Conservation (phyloP, 2,888 invertebrate genomes). For the Ecliptopera silaceata region DNA sequence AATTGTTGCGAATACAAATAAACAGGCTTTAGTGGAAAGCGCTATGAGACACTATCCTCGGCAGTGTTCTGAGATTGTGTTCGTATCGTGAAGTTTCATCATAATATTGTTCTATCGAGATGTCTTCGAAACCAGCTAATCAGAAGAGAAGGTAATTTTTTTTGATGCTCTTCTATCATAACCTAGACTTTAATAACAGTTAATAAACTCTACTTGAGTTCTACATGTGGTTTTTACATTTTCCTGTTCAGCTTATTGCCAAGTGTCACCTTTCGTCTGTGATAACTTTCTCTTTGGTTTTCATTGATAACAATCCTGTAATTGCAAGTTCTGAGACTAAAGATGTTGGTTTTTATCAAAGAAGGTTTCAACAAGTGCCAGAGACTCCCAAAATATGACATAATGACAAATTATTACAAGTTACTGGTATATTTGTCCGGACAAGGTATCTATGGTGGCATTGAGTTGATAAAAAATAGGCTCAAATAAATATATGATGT, state of each 20-base stretch:
- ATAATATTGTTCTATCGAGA: conserved; percentile 67
- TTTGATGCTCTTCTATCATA: conserved; percentile 25
- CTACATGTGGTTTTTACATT: conserved; percentile 31
- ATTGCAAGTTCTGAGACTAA: too few species aligned
- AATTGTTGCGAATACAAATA: conserved; percentile 59
- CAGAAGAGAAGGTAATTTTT: conserved; percentile 86
- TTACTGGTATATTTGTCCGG: not conserved
- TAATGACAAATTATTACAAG: not conserved
- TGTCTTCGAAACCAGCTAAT: conserved; percentile 83
- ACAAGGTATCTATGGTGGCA: conserved; percentile 10
- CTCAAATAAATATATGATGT: conserved; percentile 34
- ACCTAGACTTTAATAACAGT: conserved; percentile 19
- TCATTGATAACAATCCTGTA: not conserved
- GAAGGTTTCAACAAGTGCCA: not conserved
- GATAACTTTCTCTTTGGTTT: conserved; percentile 48
- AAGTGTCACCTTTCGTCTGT: conserved; percentile 37
- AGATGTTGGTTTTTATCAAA: not conserved
- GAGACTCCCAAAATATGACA: not conserved
- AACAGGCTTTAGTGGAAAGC: conserved; percentile 62
- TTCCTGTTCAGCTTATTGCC: conserved; percentile 38
- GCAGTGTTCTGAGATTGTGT: conserved; percentile 83
- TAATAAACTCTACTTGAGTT: conserved; percentile 6
- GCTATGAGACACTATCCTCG: conserved; percentile 81
- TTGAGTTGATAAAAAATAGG: conserved; percentile 26
- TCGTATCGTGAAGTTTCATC: conserved; percentile 77